These are phyloP conservation scores for Acrocephalus scirpaceus DNA, from an alignment of 2,797 vertebrate species.

Conservation along the genomic window DNA sequence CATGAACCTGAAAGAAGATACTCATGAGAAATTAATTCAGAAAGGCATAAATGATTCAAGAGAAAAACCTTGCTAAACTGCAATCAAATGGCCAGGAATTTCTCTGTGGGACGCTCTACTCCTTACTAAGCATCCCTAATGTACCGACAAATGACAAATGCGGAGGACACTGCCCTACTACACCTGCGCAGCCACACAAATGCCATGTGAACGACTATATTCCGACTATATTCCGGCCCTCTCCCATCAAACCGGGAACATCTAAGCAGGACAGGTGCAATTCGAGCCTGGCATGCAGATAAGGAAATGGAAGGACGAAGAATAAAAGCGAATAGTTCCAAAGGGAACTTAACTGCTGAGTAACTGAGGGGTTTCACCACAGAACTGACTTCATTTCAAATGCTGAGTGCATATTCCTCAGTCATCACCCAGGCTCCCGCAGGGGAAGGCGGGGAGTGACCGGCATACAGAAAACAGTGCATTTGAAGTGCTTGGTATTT, in stretches of 20 bases:
- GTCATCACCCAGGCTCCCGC: neutral
- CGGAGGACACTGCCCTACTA: neutral
- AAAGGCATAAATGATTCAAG: slow-evolving; percentile 58
- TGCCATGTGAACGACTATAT: accelerated
- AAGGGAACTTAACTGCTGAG: slow-evolving; percentile 1
- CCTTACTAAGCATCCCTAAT: neutral
- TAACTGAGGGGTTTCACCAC: slow-evolving; percentile 7
- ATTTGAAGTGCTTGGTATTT: neutral
- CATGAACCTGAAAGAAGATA: neutral
- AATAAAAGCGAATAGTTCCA: neutral
- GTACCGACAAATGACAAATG: neutral
- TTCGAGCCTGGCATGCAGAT: neutral
- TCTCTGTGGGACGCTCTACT: neutral
- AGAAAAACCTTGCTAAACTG: neutral
- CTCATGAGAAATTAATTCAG: slow-evolving; percentile 58
- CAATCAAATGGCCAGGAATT: neutral
- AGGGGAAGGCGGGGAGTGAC: slow-evolving; percentile 13
- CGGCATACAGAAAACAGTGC: slow-evolving; percentile 16
- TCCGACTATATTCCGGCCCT: accelerated
- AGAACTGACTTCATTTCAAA: neutral
- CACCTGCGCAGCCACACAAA: neutral
- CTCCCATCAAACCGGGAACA: accelerated
- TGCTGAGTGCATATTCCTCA: neutral
- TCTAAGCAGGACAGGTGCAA: neutral
- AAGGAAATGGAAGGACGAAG: neutral